Percentiles rank a stretch among this genome's conserved stretches.
Evolutionary conservation across 2,113 vertebrate genomes (phyloP).

Genomic region (Daubentonia madagascariensis): DNA sequence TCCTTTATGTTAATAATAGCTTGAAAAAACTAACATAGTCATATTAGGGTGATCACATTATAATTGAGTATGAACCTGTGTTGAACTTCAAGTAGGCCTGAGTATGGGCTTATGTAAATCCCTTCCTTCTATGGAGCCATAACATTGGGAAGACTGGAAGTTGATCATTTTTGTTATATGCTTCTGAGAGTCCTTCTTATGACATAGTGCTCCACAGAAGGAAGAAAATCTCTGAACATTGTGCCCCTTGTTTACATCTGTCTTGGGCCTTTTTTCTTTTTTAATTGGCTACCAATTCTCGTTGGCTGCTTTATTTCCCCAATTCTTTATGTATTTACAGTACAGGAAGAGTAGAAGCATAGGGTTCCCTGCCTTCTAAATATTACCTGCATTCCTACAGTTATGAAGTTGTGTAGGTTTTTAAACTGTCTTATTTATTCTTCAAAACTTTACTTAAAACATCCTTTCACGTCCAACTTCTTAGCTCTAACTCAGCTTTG

Average conservation of each 20-base stretch:
- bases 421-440: no score
- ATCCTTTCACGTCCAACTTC: no score
- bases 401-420: background rate
- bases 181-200: background rate
- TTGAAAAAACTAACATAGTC: background rate
- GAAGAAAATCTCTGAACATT: background rate
- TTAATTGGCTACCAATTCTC: background rate
- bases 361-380: background rate
- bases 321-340: background rate
- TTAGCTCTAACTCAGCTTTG: no score
- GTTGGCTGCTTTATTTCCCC: background rate
- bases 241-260: background rate
- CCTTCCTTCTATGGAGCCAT: background rate
- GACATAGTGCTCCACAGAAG: background rate
- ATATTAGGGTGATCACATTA: background rate
- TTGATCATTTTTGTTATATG: background rate
- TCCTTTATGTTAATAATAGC: background rate
- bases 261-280: background rate
- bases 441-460: no score
- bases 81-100: background rate
- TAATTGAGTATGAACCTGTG: background rate
- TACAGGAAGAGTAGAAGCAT: background rate
- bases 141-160: background rate
- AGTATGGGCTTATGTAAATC: background rate
- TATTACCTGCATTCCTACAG: background rate